Base-by-base conservation (phyloP, 1,140 invertebrate species). In the Ericerus pela region DNA sequence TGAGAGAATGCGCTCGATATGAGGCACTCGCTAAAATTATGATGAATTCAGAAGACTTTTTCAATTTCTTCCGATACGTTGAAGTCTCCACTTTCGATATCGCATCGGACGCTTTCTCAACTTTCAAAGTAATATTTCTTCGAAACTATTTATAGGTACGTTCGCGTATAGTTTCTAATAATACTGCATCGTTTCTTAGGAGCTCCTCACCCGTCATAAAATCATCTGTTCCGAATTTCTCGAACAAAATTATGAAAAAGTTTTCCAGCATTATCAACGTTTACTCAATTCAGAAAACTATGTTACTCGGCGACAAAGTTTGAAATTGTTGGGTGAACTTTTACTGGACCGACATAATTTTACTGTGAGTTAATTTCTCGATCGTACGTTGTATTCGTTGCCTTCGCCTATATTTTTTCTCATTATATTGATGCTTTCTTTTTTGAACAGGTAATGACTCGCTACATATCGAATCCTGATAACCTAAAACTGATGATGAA, bases 401-500 rank as follows among this genome's bases (percentile, higher is more conserved):
- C n/a, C n/a, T n/a, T n/a, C n/a, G n/a, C n/a, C n/a, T n/a, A n/a
- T n/a, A n/a, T n/a, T n/a, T 30, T 11, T 11, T 47, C 36, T 43
- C n/a, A n/a, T 11, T 18, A 43, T 8, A 56, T 41, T 26, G 54
- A 37, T 52, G 47, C 2, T 56, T 38, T 57, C 10, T 37, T 54
- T 2, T 54, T 2, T 24, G 11, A 74, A 52, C 60, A 82, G 80
- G 90, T 96, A 53, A 98, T 98, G 94, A 97, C 93, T 51, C 79
- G 85, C 63, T 99, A 99, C 74, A 99, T 99, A 73, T 96, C 92
- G 60, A 96, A 96, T 74, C 93, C 94, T 12, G 95, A 99, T 68
- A 99, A 99, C 77, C 78, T 99, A 47, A 99, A 99, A 70, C 77
- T 99, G 58, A 99, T 99, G 96, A 99, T 99, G 96, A 99, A 96